Evolutionary conservation across 2,888 invertebrate species (phyloP).

Genomic region (Rhodophaea formosa): DNA sequence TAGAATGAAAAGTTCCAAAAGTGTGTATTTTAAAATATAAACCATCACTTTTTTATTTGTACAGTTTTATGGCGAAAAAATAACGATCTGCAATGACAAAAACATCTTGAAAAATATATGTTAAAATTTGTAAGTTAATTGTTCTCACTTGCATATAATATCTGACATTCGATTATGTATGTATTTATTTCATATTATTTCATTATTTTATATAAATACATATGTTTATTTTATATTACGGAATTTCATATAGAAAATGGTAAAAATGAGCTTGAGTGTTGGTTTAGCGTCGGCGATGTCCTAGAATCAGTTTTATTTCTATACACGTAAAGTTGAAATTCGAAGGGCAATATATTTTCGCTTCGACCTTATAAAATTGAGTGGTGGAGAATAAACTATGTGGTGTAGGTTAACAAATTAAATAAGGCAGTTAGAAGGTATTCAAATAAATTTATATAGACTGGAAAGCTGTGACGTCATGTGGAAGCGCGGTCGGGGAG

Average conservation of each 20-base stretch:
- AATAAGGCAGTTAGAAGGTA: slow-evolving; percentile 13
- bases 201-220: not conserved
- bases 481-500: slow-evolving; percentile 11
- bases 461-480: slow-evolving; percentile 45
- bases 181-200: not conserved
- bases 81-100: not conserved
- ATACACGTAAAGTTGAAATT: slow-evolving; percentile 2
- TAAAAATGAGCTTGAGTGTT: not conserved
- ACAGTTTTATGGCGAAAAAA: not conserved
- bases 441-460: slow-evolving; percentile 40
- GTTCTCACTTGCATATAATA: too few relatives aligned
- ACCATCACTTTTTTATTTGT: not conserved
- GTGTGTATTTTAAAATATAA: not conserved
- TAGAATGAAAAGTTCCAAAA: not conserved
- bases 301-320: not conserved
- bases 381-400: slow-evolving; percentile 23
- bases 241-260: not conserved
- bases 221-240: not conserved
- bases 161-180: not conserved
- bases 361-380: slow-evolving; percentile 9
- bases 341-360: slow-evolving; percentile 9
- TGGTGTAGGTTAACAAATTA: slow-evolving; percentile 11
- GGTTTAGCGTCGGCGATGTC: slow-evolving; percentile 12
- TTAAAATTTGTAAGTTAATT: too few relatives aligned
- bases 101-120: not conserved